Evolutionary conservation across 2,888 invertebrate species (phyloP), one percentile per base, ranked within the genome.

Genomic region (Leucozona laternaria): DNA sequence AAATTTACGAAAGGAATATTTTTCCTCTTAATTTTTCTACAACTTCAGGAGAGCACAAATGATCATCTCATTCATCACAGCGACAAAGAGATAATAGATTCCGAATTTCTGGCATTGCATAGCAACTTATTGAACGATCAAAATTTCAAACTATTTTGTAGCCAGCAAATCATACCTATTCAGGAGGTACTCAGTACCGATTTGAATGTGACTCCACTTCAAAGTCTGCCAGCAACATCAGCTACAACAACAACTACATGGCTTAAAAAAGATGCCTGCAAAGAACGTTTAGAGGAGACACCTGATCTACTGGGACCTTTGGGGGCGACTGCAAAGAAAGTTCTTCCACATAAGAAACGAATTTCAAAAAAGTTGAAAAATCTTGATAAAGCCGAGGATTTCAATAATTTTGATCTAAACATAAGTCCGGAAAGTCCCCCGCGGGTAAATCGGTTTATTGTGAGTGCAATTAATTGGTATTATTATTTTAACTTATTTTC

Each of bases 311-410:
- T 82, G 7, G 83, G 48, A 22, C 64, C 43, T 1, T 57, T 81
- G 11, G 79, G 85, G 4, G 78, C 82, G 7, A 68, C 88, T 57
- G 89, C 92, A 75, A 95, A 95, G 88, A 95, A 96, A 91, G 96
- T 96, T 88, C 92, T 97, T 78, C 97, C 97, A 0, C 97, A 97
- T 91, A 97, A 97, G 91, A 97, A 97, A 91, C 93, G 97, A 78
- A 97, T 97, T 88, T 96, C 97, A 0, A 93, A 95, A 77, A 97
- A 97, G 89, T 92, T 97, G 22, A 95, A 95, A 89, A 94, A 90
- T 1, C 93, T 88, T 90, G 85, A 85, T n/a, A 81, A 57, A 25
- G 25, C 25, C 2, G 77, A 85, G 8, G 62, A 13, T 22, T 15
- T 22, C 31, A 57, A 64, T 4, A 57, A 64, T 4, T 84, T 60